These are phyloP conservation scores for Pollicipes pollicipes DNA, from an alignment of 1,140 invertebrate species.

Conservation along the genomic window DNA sequence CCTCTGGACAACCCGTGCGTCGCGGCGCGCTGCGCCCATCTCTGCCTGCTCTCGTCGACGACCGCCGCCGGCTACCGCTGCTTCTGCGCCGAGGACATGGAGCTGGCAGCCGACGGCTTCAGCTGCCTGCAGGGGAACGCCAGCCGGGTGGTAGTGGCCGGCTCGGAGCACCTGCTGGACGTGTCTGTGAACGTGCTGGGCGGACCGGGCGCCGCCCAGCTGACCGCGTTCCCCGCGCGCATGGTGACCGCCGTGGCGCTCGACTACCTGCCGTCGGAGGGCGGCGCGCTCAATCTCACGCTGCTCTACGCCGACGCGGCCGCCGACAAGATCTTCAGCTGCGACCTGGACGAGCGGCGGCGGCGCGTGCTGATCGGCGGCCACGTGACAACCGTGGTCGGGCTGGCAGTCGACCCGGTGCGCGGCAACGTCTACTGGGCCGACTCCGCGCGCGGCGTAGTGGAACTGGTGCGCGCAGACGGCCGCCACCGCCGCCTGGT, in stretches of 20 bases:
- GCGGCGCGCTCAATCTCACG: not conserved
- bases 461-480: not conserved
- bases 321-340: not conserved
- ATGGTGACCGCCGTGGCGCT: not conserved
- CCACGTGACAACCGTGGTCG: not conserved
- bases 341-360: not conserved
- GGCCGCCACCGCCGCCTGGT: not conserved
- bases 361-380: not conserved
- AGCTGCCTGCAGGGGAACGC: not conserved
- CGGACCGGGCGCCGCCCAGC: not conserved
- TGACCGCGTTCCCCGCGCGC: not conserved
- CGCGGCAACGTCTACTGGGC: not conserved
- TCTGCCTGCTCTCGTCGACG: not conserved
- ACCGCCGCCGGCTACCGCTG: not conserved
- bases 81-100: not conserved
- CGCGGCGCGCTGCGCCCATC: not conserved
- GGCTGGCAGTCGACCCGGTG: not conserved
- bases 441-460: not conserved
- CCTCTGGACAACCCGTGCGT: not conserved
- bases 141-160: not conserved
- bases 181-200: not conserved
- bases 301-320: not conserved
- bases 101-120: not conserved
- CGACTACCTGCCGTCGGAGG: not conserved
- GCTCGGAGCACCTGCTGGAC: not conserved